Base-by-base conservation (phyloP, 2,113 vertebrate genomes). In the Pampusana beccarii region DNA sequence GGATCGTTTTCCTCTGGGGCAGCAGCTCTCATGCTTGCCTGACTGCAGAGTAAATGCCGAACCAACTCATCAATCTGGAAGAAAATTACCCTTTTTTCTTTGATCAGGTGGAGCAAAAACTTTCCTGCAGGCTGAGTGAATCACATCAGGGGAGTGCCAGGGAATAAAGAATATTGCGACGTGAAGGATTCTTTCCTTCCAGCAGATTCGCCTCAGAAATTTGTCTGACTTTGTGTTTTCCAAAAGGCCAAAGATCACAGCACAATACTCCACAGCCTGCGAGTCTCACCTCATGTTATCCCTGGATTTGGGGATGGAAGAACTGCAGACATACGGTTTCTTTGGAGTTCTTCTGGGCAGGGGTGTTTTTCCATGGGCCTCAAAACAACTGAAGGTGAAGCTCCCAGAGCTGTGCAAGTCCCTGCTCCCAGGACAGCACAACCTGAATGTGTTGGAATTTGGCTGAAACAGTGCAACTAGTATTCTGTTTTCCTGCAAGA, bases 101-200 rank as follows among this genome's bases (percentile, higher is more conserved):
- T 65, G 65, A 19, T 69, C n/a, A 88, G 80, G 18, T 91, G 80
- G 58, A 83, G 31, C 53, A 82, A 77, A 92, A 80, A 7, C 58
- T 88, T 88, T 58, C 57, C 62, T 88, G 24, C 70, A 75, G 74
- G 61, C 48, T 88, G 74, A 88, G 79, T 20, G 70, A 95, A 56
- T 74, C 2, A 18, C 31, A 34, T 69, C 31, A 69, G 65, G 46
- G 28, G 10, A 53, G 34, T 80, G 75, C 62, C 72, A 77, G 72
- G 84, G 62, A 94, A 11, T 2, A 42, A 82, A 11, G 58, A 66
- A n/a, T 36, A n/a, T 14, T 3, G 3, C 0, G 0, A 38, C 0
- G 2, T n/a, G 70, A 62, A 50, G 46, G 84, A 62, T 69, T 64
- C 60, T 61, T 56, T 77, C 50, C 67, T 89, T 72, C 44, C 54